Conservation (phyloP, 2,797 vertebrate species). For the Bradypodion pumilum region DNA sequence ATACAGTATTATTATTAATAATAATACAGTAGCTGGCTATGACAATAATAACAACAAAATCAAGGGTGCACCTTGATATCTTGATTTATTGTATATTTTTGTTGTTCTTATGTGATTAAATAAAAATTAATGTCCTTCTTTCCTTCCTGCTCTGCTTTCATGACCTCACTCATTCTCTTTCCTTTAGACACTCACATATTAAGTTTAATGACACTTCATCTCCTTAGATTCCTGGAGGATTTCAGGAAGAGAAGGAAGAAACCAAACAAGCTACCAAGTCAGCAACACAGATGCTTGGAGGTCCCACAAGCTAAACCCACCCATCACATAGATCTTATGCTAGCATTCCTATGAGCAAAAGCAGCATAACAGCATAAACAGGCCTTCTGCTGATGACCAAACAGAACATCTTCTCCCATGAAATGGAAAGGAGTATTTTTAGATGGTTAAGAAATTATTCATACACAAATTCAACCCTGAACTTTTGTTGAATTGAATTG, state of each 20-base stretch:
- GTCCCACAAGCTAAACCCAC: background rate
- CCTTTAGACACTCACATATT: background rate
- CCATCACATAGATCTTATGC: background rate
- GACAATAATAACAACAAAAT: too few relatives aligned
- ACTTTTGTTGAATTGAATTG: too few relatives aligned
- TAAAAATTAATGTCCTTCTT: too few relatives aligned
- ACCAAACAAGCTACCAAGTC: slow-evolving; percentile 16
- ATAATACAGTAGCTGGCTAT: too few relatives aligned
- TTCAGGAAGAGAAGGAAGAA: background rate
- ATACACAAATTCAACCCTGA: background rate
- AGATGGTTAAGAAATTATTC: background rate
- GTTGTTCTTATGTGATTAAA: too few relatives aligned
- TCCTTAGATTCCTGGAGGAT: too few relatives aligned
- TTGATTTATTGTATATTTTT: too few relatives aligned
- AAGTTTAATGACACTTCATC: slow-evolving; percentile 16
- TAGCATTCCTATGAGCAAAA: background rate
- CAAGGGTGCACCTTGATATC: too few relatives aligned
- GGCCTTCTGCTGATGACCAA: background rate
- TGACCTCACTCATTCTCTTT: background rate
- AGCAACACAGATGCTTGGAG: background rate
- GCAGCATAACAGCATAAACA: too few relatives aligned
- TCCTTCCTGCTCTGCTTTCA: background rate
- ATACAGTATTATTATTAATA: too few relatives aligned
- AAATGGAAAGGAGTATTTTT: too few relatives aligned
- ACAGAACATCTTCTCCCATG: background rate